Base-by-base conservation (phyloP, 2,113 vertebrate genomes). In the Rhynchopsitta pachyrhyncha region DNA sequence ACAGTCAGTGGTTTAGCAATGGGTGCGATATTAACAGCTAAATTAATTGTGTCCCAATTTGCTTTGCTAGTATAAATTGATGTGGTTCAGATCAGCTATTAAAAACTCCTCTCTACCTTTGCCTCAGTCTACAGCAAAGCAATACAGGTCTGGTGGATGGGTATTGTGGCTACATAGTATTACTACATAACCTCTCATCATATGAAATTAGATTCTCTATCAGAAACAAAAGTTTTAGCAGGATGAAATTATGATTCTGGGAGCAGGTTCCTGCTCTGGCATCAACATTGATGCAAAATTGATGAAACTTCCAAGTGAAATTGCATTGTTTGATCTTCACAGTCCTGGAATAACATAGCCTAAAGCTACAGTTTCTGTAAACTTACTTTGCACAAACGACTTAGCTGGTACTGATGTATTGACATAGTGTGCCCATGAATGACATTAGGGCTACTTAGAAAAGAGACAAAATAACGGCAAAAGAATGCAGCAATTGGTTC, bases 201-300 rank as follows among this genome's bases (percentile, higher is more conserved):
- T 87, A 88, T 81, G 89, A 97, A 98, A 98, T 98, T 97, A 98
- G 93, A 96, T 97, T 97, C 97, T 96, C 95, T 92, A 98, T 98
- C 96, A 98, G 96, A 97, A 97, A 87, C 95, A 97, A 98, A 97
- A 97, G 95, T 98, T 98, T 98, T 96, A 96, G 95, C 90, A 97
- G 97, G 94, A 98, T 97, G 87, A 98, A 98, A 98, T 98, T 98
- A 98, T 95, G 97, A 98, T 98, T 98, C 98, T 95, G 93, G 96
- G 97, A 96, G 85, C 97, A 97, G 96, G 94, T 91, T 97, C 95
- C 95, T 97, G 97, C 97, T 98, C 92, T 86, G 97, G 96, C 97
- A 98, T 97, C 97, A 97, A 98, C 98, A 98, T 95, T 97, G 98
- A 98, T 98, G 98, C 98, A 98, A 98, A 99, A 99, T 98, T 98